phyloP scores from a whole-genome alignment of 2,113 vertebrate genomes.

The Lepidothrix coronata region DNA sequence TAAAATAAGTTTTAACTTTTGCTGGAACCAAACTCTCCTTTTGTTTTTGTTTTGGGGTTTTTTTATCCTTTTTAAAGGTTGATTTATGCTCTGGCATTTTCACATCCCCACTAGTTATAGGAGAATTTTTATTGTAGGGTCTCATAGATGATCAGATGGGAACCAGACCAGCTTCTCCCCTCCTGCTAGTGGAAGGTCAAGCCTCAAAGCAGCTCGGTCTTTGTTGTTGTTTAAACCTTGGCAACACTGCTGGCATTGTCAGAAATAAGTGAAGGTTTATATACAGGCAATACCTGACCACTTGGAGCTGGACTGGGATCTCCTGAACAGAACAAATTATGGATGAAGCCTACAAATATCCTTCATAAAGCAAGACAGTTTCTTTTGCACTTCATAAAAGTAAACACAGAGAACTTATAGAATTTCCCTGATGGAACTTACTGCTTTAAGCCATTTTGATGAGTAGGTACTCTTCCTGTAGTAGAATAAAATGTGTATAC shows the following conservation, averaged over 20 bases:
- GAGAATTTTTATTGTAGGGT: background rate
- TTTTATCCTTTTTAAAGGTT: background rate
- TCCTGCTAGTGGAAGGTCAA: conserved; percentile 8
- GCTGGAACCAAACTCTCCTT: background rate
- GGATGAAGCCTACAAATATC: background rate
- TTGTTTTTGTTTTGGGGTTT: too few species aligned
- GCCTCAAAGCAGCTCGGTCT: conserved; percentile 23
- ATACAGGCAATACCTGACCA: background rate
- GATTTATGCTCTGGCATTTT: background rate
- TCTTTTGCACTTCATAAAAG: background rate
- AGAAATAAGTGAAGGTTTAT: background rate
- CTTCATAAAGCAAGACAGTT: background rate
- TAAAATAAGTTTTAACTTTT: background rate
- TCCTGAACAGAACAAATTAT: background rate
- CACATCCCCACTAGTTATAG: background rate
- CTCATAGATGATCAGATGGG: background rate
- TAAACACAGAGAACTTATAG: background rate
- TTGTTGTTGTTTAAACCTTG: conserved; percentile 36
- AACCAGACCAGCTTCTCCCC: conserved; percentile 3
- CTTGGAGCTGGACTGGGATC: background rate
- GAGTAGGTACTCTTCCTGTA: background rate
- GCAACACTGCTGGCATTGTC: background rate
- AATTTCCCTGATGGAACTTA: background rate
- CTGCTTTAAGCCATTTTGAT: background rate
- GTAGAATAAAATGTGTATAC: background rate